Evolutionary conservation across 2,797 vertebrate genomes (phyloP).

Genomic region (Thalassophryne amazonica): DNA sequence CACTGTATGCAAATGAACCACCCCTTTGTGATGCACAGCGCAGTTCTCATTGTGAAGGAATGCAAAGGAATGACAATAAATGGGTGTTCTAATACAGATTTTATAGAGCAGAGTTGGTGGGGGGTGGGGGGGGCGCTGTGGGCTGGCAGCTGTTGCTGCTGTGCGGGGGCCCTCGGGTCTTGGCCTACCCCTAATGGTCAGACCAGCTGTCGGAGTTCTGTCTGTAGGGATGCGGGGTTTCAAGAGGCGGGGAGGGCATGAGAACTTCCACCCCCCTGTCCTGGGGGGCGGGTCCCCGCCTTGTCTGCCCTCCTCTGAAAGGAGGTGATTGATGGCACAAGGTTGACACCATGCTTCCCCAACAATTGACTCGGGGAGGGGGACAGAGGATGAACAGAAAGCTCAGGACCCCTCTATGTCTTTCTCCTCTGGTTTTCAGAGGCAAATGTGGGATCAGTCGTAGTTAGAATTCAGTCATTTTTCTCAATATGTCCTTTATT

Average conservation of each 20-base stretch:
- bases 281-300: conserved; percentile 78
- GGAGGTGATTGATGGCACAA: conserved; percentile 82
- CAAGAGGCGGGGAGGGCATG: conserved; percentile 83
- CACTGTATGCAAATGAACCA: neutral
- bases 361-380: conserved; percentile 83
- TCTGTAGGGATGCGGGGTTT: conserved; percentile 77
- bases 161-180: conserved; percentile 77
- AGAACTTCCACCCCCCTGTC: conserved; percentile 84
- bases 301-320: conserved; percentile 83
- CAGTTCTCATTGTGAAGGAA: conserved; percentile 48
- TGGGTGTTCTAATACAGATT: conserved; percentile 69
- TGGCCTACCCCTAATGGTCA: conserved; percentile 79
- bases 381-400: conserved; percentile 76
- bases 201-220: conserved; percentile 85
- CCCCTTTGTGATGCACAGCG: conserved; percentile 20
- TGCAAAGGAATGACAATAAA: conserved; percentile 64
- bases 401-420: conserved; percentile 70
- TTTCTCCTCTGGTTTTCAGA: conserved; percentile 76
- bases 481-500: conserved; percentile 80
- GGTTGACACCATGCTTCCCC: conserved; percentile 81
- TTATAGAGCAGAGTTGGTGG: conserved; percentile 61
- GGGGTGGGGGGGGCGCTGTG: conserved; percentile 68
- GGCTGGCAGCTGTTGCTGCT: conserved; percentile 83
- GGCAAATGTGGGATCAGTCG: conserved; percentile 79
- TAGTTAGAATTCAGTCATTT: conserved; percentile 81